Evolutionary conservation across 2,797 vertebrate genomes (phyloP), one percentile per base, ranked within the genome.

Genomic region (Chiropotes sagulatus): DNA sequence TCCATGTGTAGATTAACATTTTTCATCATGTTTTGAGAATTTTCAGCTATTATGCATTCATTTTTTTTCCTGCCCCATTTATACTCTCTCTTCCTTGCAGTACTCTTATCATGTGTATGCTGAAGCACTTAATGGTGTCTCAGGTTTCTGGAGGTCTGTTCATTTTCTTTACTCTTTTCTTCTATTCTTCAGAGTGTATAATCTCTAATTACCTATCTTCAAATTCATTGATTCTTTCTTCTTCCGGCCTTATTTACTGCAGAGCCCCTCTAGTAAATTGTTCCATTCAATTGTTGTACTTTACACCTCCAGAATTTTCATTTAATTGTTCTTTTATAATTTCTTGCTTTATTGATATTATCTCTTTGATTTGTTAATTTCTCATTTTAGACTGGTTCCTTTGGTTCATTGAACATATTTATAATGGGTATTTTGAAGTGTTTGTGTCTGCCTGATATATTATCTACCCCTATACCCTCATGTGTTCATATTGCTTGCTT

Each of bases 351-450:
- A 50, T 22, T 90, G 39, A 88, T 83, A 79, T 52, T 83, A 36
- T 57, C 24, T 84, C 78, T 81, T 83, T 93, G 30, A 97, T 33
- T 24, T 90, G 39, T 84, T 54, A 52, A 67, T 79, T 19, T 52
- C 13, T 75, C 46, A 44, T 84, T 90, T 91, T 36, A 3, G 50
- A 94, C 11, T 52, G 76, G 39, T 4, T 91, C 58, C n/a, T 82
- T 92, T 54, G 83, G 78, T n/a, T 87, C 36, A 88, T 64, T 87
- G 26, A 90, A 96, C 57, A 76, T 90, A 70, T 86, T 95, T 90
- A 58, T 67, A 87, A 82, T n/a, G 36, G 30, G 7, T 93, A 73
- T 73, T 72, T 79, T 64, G 57, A 79, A 96, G 33, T 73, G 52
- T 90, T 79, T 93, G n/a, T 70, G 36, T 72, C 36, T 86, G 41